Evolutionary conservation across 1,140 invertebrate species (phyloP), one percentile per base, ranked within the genome.

Genomic region (Euborellia annulipes): DNA sequence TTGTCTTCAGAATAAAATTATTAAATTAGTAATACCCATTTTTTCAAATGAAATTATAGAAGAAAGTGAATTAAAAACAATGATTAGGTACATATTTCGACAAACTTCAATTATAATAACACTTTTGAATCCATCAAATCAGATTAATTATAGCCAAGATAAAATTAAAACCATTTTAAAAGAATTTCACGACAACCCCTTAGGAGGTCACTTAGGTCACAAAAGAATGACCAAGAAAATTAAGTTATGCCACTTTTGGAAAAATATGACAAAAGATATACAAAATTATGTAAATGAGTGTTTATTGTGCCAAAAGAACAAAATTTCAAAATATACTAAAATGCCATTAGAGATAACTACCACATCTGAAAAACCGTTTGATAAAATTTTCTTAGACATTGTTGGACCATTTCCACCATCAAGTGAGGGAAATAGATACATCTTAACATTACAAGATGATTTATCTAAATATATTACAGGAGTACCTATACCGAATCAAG

Each of bases 361-460:
- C 16, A 54, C 53, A 1, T 44, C 51, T 0, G 18, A 30, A 16
- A 21, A 41, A 13, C 18, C 43, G 9, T 57, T 46, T 23, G 50
- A 54, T 7, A 52, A 50, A 22, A 14, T 36, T 38, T 41, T 30
- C 21, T 20, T 61, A 14, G 58, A 62, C 36, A 54, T 61, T 0
- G 54, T 60, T 1, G 58, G 59, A 2, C 58, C 54, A 1, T 36
- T 60, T 20, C 51, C 53, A 3, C 14, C 46, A 38, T 52, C 53
- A 0, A 22, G 46, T 9, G n/a, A 22, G 1, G 54, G 55, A 4
- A 57, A 58, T 43, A 55, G 54, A 46, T 60, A 50, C 45, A 53
- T 61, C 20, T 27, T 62, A 3, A 58, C 58, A 1, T 40, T 56
- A 22, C 56, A 61, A 43, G 55, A 58, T 43, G 41, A 54, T 17